Base-by-base conservation (phyloP, 2,888 invertebrate species). In the Cenopis cana region DNA sequence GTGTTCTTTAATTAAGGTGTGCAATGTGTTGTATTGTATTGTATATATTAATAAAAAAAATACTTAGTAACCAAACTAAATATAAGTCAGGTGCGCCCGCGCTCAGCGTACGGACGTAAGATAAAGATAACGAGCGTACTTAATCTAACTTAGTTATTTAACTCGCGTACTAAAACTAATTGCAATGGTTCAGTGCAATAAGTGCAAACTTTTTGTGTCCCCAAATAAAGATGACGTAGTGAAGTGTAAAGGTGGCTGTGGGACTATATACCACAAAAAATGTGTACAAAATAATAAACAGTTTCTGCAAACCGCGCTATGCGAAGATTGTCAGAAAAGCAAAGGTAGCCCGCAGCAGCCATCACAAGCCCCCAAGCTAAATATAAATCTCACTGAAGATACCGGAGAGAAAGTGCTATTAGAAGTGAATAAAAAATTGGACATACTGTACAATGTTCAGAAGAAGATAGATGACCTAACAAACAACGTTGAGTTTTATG, bases 401-500 rank as follows among this genome's bases (percentile, higher is more conserved):
- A 20, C 59, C 12, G 60, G 24, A 12, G 60, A 60, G 46, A 60
- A 49, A n/a, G 60, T 60, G 24, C 24, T 60, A 9, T 24, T 46
- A 14, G 60, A 60, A 14, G 46, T 60, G 9, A 60, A 60, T 20
- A 20, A 60, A 61, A 49, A 71, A 55, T n/a, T 68, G 65, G 38
- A 62, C 17, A n/a, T 68, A 41, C 24, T 29, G 50, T 68, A 71
- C 55, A 69, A 61, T n/a, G 49, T 74, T 3, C 64, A 73, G 55
- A 71, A 73, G 49, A 59, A 69, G 52, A 0, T 75, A 11, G 50
- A 11, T 4, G 73, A 72, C 11, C 64, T 75, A 0, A 72, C 56
- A n/a, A 66, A 5, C 4, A 52, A 24, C 20, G 65, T 75, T 2
- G 73, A 73, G n/a, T 75, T 73, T 41, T 72, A 72, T 38, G 64